A percentile compares a stretch with the other conserved stretches of the same genome.
Evolutionary conservation across 2,888 invertebrate genomes (phyloP).

Genomic region (Ditylenchus weischeri): DNA sequence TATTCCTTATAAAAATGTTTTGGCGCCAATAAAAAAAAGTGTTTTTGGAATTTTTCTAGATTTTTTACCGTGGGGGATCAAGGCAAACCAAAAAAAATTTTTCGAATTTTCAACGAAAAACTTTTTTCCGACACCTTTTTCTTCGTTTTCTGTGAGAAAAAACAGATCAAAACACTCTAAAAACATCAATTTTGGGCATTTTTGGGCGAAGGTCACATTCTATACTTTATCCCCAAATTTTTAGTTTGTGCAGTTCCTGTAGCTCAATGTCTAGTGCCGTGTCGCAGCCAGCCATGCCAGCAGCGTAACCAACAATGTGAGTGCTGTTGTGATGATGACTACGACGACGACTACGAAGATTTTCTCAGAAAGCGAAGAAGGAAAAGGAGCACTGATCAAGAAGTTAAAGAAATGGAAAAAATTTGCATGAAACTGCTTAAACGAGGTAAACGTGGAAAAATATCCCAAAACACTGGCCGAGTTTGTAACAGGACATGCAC

Average conservation of each 20-base stretch:
- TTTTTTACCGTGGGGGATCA: too few relatives aligned
- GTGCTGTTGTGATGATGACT: conserved; percentile 6
- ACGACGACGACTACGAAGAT: conserved; percentile 9
- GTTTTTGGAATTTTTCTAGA: too few relatives aligned
- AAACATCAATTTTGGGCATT: too few relatives aligned
- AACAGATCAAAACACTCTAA: too few relatives aligned
- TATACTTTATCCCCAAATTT: too few relatives aligned
- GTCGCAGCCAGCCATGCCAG: conserved; percentile 11
- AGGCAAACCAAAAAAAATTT: too few relatives aligned
- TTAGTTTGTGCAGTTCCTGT: conserved; percentile 15
- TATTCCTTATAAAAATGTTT: too few relatives aligned
- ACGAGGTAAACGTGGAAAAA: background rate
- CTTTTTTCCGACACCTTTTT: too few relatives aligned
- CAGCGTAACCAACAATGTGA: conserved; percentile 8
- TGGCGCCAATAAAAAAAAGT: too few relatives aligned
- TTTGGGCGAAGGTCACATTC: too few relatives aligned
- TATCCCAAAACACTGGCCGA: background rate
- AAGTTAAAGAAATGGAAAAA: background rate
- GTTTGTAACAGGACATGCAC: background rate
- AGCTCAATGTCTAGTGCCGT: conserved; percentile 15
- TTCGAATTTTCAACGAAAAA: too few relatives aligned
- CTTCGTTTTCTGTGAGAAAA: too few relatives aligned
- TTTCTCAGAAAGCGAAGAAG: conserved; percentile 1
- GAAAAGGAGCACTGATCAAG: background rate
- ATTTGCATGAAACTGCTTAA: background rate